phyloP scores from a whole-genome alignment of 2,888 invertebrate genomes.

The Temnothorax unifasciatus region DNA sequence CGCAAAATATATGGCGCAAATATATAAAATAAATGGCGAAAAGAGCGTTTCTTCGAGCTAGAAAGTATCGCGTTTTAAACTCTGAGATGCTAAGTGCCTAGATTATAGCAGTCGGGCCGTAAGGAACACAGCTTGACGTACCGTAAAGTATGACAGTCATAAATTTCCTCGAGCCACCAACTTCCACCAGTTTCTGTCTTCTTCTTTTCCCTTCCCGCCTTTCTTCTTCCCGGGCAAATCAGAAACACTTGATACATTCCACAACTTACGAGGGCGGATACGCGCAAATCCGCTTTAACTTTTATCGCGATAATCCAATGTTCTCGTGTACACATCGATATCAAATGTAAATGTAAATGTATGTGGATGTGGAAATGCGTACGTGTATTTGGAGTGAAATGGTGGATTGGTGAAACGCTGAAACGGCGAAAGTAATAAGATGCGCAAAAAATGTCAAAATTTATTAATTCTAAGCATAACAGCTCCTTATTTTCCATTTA shows the following conservation, averaged over 20 bases:
- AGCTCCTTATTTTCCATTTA: not conserved
- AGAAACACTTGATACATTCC: slow-evolving; percentile 44
- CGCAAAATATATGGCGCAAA: not conserved
- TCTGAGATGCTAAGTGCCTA: slow-evolving; percentile 79
- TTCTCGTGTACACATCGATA: slow-evolving; percentile 5
- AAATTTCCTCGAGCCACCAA: slow-evolving; percentile 74
- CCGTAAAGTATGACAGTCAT: slow-evolving; percentile 82
- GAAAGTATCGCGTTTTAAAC: slow-evolving; percentile 65
- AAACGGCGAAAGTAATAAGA: not conserved
- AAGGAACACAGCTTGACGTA: slow-evolving; percentile 71
- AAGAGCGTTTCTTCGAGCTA: slow-evolving; percentile 14
- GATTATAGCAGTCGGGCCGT: slow-evolving; percentile 80
- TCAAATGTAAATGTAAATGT: not conserved
- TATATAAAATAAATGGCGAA: not conserved
- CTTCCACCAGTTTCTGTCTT: slow-evolving; percentile 34
- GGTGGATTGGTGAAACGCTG: not conserved
- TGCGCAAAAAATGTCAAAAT: not conserved
- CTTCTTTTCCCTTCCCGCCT: slow-evolving; percentile 17
- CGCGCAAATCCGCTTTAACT: slow-evolving; percentile 43
- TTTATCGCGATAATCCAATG: slow-evolving; percentile 36
- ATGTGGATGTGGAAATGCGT: not conserved
- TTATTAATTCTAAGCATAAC: not conserved
- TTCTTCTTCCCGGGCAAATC: slow-evolving; percentile 29
- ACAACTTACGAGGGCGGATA: slow-evolving; percentile 17
- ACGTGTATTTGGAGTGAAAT: not conserved